phyloP scores from a whole-genome alignment of 2,797 vertebrate species.

The Enteromius trimaculatus region DNA sequence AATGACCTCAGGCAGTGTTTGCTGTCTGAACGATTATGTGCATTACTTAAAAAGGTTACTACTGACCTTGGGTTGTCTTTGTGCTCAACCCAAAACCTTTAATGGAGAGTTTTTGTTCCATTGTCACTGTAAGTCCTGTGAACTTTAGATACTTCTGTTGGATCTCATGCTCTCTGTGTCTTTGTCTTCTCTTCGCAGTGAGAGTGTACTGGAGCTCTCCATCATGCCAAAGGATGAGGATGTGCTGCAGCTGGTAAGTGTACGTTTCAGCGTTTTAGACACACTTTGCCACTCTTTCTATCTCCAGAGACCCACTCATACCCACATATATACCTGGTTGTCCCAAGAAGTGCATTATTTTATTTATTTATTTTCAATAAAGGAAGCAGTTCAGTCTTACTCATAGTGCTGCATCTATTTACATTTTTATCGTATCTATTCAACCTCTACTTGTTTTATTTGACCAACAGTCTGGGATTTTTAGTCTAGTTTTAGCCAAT shows the following conservation, averaged over 20 bases:
- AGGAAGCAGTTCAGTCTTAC: neutral
- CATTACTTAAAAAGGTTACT: constrained; percentile 9
- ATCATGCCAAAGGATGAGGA: constrained; percentile 99
- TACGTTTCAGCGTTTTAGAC: constrained; percentile 60
- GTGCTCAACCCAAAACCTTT: neutral
- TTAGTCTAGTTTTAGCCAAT: neutral
- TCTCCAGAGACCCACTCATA: neutral
- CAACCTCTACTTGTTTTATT: neutral
- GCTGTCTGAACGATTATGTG: constrained; percentile 15
- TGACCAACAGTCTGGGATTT: neutral
- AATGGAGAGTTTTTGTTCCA: constrained; percentile 5
- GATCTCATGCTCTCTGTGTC: constrained; percentile 3
- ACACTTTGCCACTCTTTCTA: constrained; percentile 24
- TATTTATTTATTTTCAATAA: too few species aligned
- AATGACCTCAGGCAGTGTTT: constrained; percentile 37
- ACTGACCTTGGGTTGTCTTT: constrained; percentile 2
- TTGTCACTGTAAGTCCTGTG: neutral
- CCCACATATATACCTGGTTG: neutral
- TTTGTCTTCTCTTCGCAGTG: constrained; percentile 72
- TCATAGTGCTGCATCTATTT: neutral
- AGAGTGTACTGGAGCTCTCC: constrained; percentile 91
- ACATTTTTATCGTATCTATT: neutral
- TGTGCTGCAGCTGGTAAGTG: constrained; percentile 95
- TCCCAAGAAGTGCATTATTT: constrained; percentile 1
- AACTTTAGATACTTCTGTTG: constrained; percentile 5